Evolutionary conservation across 2,888 invertebrate species (phyloP), one percentile per base, ranked within the genome.

Genomic region (Marronus borbonicus): DNA sequence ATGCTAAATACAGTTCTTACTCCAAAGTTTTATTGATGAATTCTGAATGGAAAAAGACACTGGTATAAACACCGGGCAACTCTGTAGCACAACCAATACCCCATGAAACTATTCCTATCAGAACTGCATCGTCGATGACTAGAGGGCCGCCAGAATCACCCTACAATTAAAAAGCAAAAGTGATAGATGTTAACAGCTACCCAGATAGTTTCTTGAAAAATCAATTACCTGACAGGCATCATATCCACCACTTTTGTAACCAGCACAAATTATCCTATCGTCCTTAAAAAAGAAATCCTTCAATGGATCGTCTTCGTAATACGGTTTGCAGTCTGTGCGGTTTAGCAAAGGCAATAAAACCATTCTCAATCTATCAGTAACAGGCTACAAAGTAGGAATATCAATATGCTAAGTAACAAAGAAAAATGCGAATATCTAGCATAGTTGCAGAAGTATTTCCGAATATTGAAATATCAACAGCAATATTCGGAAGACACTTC

Each of bases 11-110:
- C 10, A 62, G 44, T 44, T 12, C 58, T 24, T 24, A 60, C 58
- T 28, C 58, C 17, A 75, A 12, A 24, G 49, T 44, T 17, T 62
- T 14, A 7, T 60, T 39, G 24, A 75, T 75, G 44, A 58, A 75
- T 17, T 60, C 12, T 14, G 39, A 20, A 24, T 62, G 60, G 20
- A 62, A 49, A 44, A 44, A 75, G 20, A 75, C 75, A 20, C 44
- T 75, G 5, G 75, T 75, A 44, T 75, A 75, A 49, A 75, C 62
- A 20, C 75, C 75, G 10, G 75, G 75, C 17, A 75, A 39, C 49
- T 75, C 75, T 39, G 58, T 75, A n/a, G 49, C 75, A 62, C 75
- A 75, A 10, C 75, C 75, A 14, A 75, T 75, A 60, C 75, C 75
- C 75, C 75, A 75, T 2, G 75, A 75, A 20, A 75, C 75, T 44